Conservation (phyloP, 2,888 invertebrate species). For the Andrena minutula region DNA sequence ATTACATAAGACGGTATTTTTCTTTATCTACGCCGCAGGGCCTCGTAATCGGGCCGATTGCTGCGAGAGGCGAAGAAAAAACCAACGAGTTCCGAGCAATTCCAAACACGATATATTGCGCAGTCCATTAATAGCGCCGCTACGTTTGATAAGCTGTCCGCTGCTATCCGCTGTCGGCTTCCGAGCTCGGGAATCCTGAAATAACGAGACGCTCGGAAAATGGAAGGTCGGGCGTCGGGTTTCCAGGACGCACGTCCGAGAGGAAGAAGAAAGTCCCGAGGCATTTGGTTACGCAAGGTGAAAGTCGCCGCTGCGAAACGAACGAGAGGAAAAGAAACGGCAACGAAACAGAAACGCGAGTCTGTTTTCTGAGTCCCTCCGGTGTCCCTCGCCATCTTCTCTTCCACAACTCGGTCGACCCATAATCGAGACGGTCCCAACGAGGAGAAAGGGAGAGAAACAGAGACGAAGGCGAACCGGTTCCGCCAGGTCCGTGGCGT, state of each 20-base stretch:
- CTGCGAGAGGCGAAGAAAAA: neutral
- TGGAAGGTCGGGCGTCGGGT: no score
- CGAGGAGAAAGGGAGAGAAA: constrained; percentile 33
- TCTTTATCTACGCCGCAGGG: constrained; percentile 26
- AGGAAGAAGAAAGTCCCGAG: constrained; percentile 59
- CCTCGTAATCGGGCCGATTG: constrained; percentile 34
- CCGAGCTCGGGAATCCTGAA: neutral
- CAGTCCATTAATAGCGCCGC: neutral
- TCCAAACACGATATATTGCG: neutral
- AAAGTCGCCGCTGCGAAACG: constrained; percentile 69
- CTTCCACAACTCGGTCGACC: constrained; percentile 37
- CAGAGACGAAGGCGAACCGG: constrained; percentile 72
- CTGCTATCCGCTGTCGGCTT: neutral
- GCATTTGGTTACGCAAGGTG: constrained; percentile 74
- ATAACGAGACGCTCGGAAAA: neutral
- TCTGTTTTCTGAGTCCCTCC: constrained; percentile 43
- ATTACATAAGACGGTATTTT: constrained; percentile 36
- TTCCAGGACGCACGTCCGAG: neutral
- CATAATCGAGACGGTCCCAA: constrained; percentile 49
- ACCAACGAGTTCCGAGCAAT: neutral
- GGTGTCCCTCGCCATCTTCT: constrained; percentile 38
- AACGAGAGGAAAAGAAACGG: constrained; percentile 40
- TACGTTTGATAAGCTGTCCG: neutral
- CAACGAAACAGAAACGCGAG: constrained; percentile 45
- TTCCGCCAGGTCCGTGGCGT: constrained; percentile 75